Evolutionary conservation across 2,113 vertebrate genomes (phyloP).

Genomic region (Ivindomyrus marchei): DNA sequence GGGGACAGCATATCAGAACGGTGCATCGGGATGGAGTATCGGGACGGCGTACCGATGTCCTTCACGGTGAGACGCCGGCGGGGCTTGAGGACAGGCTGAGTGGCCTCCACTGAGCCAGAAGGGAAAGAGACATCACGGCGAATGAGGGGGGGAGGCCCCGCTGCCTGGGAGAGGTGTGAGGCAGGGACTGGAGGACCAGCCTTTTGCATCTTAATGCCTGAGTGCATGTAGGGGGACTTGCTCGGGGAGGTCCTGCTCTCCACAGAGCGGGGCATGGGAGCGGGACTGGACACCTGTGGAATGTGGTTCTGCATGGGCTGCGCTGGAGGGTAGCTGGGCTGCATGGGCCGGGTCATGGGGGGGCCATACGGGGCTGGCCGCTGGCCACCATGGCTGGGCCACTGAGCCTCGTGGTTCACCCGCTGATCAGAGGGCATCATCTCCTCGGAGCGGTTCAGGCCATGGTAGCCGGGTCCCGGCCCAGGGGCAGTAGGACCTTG

Average conservation of each 20-base stretch:
- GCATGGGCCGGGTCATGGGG: constrained; percentile 80
- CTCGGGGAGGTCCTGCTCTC: constrained; percentile 93
- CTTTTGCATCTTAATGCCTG: constrained; percentile 96
- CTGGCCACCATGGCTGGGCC: constrained; percentile 81
- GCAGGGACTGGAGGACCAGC: constrained; percentile 88
- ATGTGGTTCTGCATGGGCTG: constrained; percentile 92
- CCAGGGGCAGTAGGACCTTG: constrained; percentile 73
- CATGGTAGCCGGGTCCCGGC: constrained; percentile 81
- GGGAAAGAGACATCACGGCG: constrained; percentile 91
- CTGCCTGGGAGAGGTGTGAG: constrained; percentile 80
- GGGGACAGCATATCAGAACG: not conserved
- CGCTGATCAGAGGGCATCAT: constrained; percentile 89
- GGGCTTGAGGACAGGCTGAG: constrained; percentile 86
- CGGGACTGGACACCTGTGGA: constrained; percentile 93
- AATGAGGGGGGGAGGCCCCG: constrained; percentile 84
- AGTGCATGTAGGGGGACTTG: constrained; percentile 89
- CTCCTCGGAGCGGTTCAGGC: constrained; percentile 88
- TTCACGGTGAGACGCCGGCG: constrained; percentile 85
- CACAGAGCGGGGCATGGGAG: constrained; percentile 84
- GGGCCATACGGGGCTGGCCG: constrained; percentile 86
- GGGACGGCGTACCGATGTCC: constrained; percentile 75
- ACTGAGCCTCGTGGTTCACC: constrained; percentile 89
- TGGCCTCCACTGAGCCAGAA: constrained; percentile 86
- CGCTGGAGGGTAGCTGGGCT: constrained; percentile 80
- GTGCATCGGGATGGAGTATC: not conserved